Base-by-base conservation (phyloP, 2,113 vertebrate species). In the Neofelis nebulosa region DNA sequence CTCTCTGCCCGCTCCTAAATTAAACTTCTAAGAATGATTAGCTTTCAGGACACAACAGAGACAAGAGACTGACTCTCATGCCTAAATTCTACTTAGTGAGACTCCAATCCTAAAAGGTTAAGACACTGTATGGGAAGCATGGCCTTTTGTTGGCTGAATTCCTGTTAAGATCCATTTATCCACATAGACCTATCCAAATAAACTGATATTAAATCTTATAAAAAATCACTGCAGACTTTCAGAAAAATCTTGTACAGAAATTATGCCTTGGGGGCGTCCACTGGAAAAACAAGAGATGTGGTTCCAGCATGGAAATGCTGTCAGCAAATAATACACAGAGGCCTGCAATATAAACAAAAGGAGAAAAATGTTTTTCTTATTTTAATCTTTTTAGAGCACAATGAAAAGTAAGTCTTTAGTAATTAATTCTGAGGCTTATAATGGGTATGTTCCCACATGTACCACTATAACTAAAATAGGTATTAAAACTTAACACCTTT, bases 151-250 rank as follows among this genome's bases (percentile, higher is more conserved):
- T 86, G 86, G 80, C 78, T 88, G 48, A 83, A 69, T 71, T 74
- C 83, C 90, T 95, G 13, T 91, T 94, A 78, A 50, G 57, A 92
- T 21, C 78, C 57, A 79, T 95, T 89, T 63, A 36, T 55, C 71
- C 31, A 83, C 79, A 87, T 27, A 36, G 14, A 94, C 79, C 45
- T 95, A 68, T 76, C 23, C 48, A 93, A 97, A 95, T 78, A 50
- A 96, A 96, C 38, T 80, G 31, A 55, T 93, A 90, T 23, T 86
- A 95, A 91, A 90, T 88, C 45, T 63, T 91, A 3, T n/a, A n/a
- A 91, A 85, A 95, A 87, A 36, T 97, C 63, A 73, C 31, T 41
- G 33, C 11, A 82, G 52, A 16, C 23, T 95, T 89, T 89, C 48
- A 66, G 90, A 86, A 76, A 97, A 94, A 68, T 7, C n/a, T 27